These are phyloP conservation scores for Uria aalge DNA, from an alignment of 2,113 vertebrate species.

Conservation along the genomic window DNA sequence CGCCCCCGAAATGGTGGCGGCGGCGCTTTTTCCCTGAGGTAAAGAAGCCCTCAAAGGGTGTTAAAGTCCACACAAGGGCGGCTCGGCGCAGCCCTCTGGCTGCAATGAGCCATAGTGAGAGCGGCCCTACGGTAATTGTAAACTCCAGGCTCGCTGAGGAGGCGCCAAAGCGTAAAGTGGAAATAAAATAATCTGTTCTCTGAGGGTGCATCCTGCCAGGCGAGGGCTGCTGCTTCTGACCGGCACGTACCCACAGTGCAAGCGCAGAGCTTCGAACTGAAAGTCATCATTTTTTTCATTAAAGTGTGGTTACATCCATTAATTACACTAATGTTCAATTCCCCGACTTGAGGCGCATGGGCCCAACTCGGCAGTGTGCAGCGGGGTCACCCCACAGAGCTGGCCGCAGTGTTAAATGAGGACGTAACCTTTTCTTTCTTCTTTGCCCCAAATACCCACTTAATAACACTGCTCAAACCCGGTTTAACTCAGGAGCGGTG, in stretches of 20 bases:
- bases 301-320: accelerated
- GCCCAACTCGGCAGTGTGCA: accelerated
- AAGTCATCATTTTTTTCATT: background rate
- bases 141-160: background rate
- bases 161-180: too few species aligned
- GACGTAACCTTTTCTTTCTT: background rate
- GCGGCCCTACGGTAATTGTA: accelerated
- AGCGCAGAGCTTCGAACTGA: accelerated
- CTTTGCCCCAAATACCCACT: background rate
- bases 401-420: background rate
- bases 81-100: accelerated
- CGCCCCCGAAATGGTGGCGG: background rate
- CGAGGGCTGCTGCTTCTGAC: background rate
- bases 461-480: accelerated
- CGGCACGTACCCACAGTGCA: accelerated
- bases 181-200: background rate
- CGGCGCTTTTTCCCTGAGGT: accelerated
- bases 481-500: background rate
- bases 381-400: background rate
- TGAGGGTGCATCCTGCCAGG: accelerated
- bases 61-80: accelerated
- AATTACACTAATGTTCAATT: background rate
- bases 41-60: accelerated
- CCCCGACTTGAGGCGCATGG: accelerated
- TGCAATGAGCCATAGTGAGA: accelerated